Base-by-base conservation (phyloP, 1,140 invertebrate species). In the Ericerus pela region DNA sequence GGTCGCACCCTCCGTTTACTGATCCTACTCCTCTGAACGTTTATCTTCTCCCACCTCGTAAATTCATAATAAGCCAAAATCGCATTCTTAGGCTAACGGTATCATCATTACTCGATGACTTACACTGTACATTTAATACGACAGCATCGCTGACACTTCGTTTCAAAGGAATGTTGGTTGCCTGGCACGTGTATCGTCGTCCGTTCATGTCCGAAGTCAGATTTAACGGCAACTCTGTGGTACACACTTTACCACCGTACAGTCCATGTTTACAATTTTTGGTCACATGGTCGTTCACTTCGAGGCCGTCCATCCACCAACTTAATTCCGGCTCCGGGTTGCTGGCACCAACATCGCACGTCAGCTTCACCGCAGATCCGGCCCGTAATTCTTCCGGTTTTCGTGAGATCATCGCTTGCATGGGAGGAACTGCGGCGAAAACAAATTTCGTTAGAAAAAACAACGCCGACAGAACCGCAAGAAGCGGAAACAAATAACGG, bases 281-380 rank as follows among this genome's bases (percentile, higher is more conserved):
- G 57, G 77, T 78, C 36, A 77, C 74, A 56, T 73, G 77, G 70
- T 69, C 59, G 57, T 54, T 54, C 41, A 88, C 82, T 56, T 80
- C 79, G 57, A 85, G 84, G 11, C 87, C 88, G 62, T 87, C 81
- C 56, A 84, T 77, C 80, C 87, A 90, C 93, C 93, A 98, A 0
- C 82, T 85, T 61, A 98, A 77, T 60, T 80, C 79, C 1, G 93
- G 88, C 2, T 88, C 80, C 12, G 95, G 95, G 73, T 96, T 96
- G 67, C 90, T 93, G 33, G 88, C 88, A 37, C 84, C 85, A 1
- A 89, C 87, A 66, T 91, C 84, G 66, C 94, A 98, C 54, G 80
- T 85, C 38, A 98, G 70, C 29, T 80, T 82, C 4, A 83, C 86
- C 63, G 76, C 77, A 59, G 80, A 76, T 51, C 85, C 89, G 3